A percentile compares a stretch with the other conserved stretches of the same genome.
Conservation (phyloP, 2,888 invertebrate species). For the Clanis bilineata region DNA sequence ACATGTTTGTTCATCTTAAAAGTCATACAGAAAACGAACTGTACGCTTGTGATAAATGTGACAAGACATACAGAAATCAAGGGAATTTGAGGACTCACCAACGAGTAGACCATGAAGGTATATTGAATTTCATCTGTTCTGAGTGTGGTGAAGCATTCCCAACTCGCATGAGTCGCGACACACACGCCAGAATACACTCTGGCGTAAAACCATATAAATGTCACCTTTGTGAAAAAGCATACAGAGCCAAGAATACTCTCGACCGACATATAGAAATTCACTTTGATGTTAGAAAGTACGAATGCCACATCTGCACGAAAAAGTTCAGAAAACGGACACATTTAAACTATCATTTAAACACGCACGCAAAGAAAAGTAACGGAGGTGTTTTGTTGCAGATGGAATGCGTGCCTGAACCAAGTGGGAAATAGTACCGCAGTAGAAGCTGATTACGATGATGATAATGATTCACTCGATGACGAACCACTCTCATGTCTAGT, state of each 20-base stretch:
- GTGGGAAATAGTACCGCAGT: constrained; percentile 13
- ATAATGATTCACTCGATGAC: constrained; percentile 36
- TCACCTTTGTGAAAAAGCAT: constrained; percentile 59
- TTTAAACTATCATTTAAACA: constrained; percentile 58
- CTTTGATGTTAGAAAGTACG: constrained; percentile 49
- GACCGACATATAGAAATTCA: constrained; percentile 58
- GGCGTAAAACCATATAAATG: constrained; percentile 73
- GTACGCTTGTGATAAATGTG: constrained; percentile 67
- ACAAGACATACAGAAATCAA: constrained; percentile 64
- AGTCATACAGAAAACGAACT: constrained; percentile 44
- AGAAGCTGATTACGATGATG: neutral
- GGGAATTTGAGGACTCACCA: constrained; percentile 70
- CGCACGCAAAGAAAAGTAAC: constrained; percentile 53
- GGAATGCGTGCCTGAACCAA: constrained; percentile 40
- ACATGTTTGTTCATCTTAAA: constrained; percentile 70
- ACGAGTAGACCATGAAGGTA: constrained; percentile 64
- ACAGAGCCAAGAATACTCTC: constrained; percentile 55
- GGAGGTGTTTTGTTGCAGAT: constrained; percentile 62
- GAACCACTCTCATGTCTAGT: constrained; percentile 52
- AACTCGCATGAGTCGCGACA: constrained; percentile 57
- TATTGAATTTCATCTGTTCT: constrained; percentile 62
- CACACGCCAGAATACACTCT: constrained; percentile 68
- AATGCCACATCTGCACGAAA: constrained; percentile 56
- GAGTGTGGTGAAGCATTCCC: constrained; percentile 77
- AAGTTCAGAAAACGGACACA: constrained; percentile 64